phyloP scores from a whole-genome alignment of 2,113 vertebrate genomes.

The Muntiacus reevesi region DNA sequence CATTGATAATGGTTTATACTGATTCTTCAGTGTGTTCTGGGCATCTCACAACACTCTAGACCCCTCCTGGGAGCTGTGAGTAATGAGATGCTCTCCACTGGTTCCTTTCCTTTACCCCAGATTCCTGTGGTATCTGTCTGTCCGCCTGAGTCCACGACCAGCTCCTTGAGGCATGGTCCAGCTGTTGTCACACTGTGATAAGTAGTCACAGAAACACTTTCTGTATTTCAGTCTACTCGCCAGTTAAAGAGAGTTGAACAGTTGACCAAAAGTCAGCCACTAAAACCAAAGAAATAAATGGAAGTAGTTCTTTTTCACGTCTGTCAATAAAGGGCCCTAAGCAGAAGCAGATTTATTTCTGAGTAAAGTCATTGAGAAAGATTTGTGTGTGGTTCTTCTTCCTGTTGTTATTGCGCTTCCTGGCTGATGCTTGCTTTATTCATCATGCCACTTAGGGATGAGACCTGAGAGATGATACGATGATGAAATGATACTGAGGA shows the following conservation, averaged over 20 bases:
- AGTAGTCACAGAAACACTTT: not conserved
- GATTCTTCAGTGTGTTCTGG: not conserved
- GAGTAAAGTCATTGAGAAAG: not conserved
- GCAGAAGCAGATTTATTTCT: not conserved
- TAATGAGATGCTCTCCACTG: not conserved
- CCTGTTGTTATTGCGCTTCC: too few species aligned
- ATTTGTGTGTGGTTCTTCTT: not conserved
- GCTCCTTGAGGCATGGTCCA: not conserved
- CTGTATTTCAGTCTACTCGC: not conserved
- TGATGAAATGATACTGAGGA: not conserved
- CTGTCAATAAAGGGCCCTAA: not conserved
- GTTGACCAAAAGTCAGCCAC: not conserved
- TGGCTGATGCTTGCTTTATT: not conserved
- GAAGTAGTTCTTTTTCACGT: not conserved
- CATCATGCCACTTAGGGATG: not conserved
- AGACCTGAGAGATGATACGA: not conserved
- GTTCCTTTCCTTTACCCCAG: not conserved
- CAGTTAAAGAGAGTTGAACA: not conserved
- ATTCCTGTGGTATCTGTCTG: too few species aligned
- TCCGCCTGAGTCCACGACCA: not conserved
- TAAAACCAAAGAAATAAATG: not conserved
- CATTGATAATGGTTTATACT: accelerated
- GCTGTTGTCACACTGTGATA: not conserved
- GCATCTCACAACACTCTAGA: too few species aligned
- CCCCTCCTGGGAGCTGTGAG: not conserved